Base-by-base conservation (phyloP, 2,888 invertebrate species). In the Andrena haemorrhoa region DNA sequence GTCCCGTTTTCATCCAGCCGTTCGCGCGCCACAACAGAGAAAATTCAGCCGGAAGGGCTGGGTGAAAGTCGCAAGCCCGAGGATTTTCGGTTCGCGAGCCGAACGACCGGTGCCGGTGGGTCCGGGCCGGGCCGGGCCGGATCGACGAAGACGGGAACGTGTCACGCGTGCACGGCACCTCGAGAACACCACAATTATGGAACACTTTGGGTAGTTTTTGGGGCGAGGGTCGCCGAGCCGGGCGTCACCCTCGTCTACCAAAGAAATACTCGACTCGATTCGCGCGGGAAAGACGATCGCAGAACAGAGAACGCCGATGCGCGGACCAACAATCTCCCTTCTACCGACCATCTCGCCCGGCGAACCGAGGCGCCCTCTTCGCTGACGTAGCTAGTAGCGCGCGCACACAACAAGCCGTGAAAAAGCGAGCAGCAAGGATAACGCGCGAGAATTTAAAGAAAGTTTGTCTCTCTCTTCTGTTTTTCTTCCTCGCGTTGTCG, bases 181-280 rank as follows among this genome's bases (percentile, higher is more conserved):
- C 88, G 85, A 91, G 89, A 91, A 91, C 86, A 91, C 88, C 89
- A 91, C 88, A 90, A 89, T 89, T 90, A 91, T 88, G 92, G 93
- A 93, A 93, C 93, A 93, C 93, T 93, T 93, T 91, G 91, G 92
- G 92, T 91, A 92, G 90, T 90, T 91, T 63, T 92, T 90, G 85
- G 90, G 89, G 89, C 91, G 89, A 86, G 89, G 89, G 87, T 87
- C 89, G 88, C 89, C 88, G 89, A 89, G 89, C 86, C 79, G 58
- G 77, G 86, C 77, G 77, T 82, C 77, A 74, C 47, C 66, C 60
- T 66, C 41, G 61, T 83, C 69, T 69, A 69, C 66, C 56, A 56
- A 35, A 64, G 49, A 77, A 41, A 41, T 56, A 61, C 63, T 77
- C 72, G 70, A 63, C 61, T 60, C 35, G 78, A 61, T 79, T 71